Evolutionary conservation across 2,888 invertebrate genomes (phyloP).

Genomic region (Drepana falcataria): DNA sequence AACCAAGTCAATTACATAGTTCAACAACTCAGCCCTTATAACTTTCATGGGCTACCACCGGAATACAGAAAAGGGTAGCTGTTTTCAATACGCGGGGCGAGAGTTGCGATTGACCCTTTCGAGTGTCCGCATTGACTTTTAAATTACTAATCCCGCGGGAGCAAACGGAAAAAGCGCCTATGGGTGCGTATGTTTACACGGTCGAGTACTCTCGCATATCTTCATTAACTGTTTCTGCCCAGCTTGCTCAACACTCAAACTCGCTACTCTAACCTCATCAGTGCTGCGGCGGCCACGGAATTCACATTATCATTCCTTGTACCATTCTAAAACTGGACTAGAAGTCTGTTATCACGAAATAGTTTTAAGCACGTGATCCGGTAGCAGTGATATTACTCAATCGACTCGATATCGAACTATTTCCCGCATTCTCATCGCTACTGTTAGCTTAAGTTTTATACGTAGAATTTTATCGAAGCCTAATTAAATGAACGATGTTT

Average conservation of each 20-base stretch:
- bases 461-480: not conserved
- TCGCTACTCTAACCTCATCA: constrained; percentile 14
- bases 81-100: constrained; percentile 73
- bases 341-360: constrained; percentile 25
- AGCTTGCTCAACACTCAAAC: constrained; percentile 64
- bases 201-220: constrained; percentile 73
- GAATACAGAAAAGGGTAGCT: constrained; percentile 78
- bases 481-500: no score
- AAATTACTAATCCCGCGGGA: constrained; percentile 77
- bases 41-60: constrained; percentile 74
- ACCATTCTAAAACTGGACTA: constrained; percentile 32
- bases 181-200: constrained; percentile 66
- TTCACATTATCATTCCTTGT: constrained; percentile 26
- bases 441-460: not conserved
- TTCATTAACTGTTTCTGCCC: constrained; percentile 60
- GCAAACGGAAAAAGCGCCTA: constrained; percentile 67
- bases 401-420: constrained; percentile 12
- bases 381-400: constrained; percentile 15
- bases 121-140: constrained; percentile 79
- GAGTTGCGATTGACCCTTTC: constrained; percentile 75
- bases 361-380: constrained; percentile 9
- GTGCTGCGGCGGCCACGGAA: constrained; percentile 27
- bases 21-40: constrained; percentile 79
- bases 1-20: constrained; percentile 79
- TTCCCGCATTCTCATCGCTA: not conserved